Conservation (phyloP, 2,888 invertebrate species). For the Crepidodera aurea region DNA sequence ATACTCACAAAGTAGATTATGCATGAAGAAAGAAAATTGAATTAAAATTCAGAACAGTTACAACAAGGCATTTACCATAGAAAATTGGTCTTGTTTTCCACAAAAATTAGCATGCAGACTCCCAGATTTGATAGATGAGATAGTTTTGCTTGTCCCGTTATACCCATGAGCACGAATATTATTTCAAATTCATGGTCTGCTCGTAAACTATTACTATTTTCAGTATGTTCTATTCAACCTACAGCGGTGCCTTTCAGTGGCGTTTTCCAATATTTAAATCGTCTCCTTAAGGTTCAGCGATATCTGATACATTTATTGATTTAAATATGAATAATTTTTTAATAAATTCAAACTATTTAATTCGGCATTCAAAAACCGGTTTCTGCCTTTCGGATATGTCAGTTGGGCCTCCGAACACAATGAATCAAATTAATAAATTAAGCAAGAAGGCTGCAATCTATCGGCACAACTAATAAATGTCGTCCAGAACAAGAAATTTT, state of each 20-base stretch:
- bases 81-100: conserved; percentile 3
- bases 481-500: too few species aligned
- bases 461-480: too few species aligned
- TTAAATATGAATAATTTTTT: too few species aligned
- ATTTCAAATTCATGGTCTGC: conserved; percentile 28
- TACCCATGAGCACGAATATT: conserved; percentile 31
- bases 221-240: conserved; percentile 9
- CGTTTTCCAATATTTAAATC: not conserved
- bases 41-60: not conserved
- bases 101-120: conserved; percentile 10
- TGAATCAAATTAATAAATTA: too few species aligned
- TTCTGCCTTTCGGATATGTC: too few species aligned
- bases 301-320: too few species aligned
- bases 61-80: not conserved
- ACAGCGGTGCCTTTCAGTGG: conserved; percentile 7
- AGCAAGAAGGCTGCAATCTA: too few species aligned
- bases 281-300: too few species aligned
- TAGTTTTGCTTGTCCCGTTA: conserved; percentile 24
- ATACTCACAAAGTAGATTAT: too few species aligned
- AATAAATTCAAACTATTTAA: not conserved
- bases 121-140: conserved; percentile 22
- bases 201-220: conserved; percentile 32
- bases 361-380: too few species aligned
- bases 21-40: too few species aligned
- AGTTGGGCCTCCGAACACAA: too few species aligned